Conservation (phyloP, 2,888 invertebrate species). For the Metellina segmentata region DNA sequence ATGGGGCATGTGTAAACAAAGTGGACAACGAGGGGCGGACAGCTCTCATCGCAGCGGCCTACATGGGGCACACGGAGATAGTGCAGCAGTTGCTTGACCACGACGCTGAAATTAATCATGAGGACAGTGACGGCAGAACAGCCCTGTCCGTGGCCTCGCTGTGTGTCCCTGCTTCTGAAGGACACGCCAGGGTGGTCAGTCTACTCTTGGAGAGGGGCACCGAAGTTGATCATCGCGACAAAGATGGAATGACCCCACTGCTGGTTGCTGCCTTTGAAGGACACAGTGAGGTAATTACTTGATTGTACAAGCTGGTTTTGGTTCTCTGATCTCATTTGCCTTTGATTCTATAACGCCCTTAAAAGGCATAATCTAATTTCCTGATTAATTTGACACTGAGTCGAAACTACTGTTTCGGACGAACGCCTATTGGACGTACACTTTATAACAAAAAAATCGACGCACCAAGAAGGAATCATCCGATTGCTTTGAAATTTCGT, state of each 20-base stretch:
- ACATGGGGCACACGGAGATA: constrained; percentile 97
- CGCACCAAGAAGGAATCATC: no score
- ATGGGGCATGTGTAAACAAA: constrained; percentile 82
- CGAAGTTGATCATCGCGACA: constrained; percentile 90
- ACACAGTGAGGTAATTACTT: constrained; percentile 86
- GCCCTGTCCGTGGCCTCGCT: constrained; percentile 93
- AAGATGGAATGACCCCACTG: constrained; percentile 92
- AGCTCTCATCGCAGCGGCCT: constrained; percentile 85
- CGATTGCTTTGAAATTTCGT: no score
- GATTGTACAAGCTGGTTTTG: background rate
- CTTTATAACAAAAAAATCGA: no score
- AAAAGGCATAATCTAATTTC: background rate
- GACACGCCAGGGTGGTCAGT: constrained; percentile 82
- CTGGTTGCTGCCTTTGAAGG: constrained; percentile 95
- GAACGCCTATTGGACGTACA: no score
- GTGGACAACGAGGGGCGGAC: constrained; percentile 82
- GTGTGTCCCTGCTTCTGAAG: constrained; percentile 89
- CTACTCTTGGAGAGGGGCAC: constrained; percentile 89
- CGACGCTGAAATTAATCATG: constrained; percentile 91
- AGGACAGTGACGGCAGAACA: constrained; percentile 92
- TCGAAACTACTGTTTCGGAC: no score
- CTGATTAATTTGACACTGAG: background rate
- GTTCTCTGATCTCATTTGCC: background rate
- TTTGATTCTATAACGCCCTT: background rate
- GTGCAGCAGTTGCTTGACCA: constrained; percentile 90